phyloP scores from a whole-genome alignment of 2,888 invertebrate genomes.

The Drosophila testacea region DNA sequence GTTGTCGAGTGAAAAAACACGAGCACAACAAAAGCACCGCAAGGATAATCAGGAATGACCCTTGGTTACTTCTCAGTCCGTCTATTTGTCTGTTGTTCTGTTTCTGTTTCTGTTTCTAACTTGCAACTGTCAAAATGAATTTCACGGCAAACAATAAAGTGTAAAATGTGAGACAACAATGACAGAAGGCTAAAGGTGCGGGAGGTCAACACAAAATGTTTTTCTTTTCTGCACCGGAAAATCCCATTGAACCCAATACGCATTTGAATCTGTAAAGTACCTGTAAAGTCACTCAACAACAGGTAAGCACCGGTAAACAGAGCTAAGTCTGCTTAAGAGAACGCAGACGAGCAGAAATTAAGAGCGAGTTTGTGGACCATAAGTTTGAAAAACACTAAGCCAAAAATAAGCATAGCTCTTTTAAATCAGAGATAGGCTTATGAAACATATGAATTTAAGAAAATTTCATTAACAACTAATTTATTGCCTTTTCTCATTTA shows the following conservation, averaged over 20 bases:
- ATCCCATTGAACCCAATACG: slow-evolving; percentile 58
- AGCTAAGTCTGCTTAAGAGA: slow-evolving; percentile 4
- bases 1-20: slow-evolving; percentile 27
- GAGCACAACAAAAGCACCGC: slow-evolving; percentile 69
- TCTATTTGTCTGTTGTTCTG: slow-evolving; percentile 1
- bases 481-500: not conserved
- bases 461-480: not conserved
- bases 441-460: not conserved
- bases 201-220: slow-evolving; percentile 44
- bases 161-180: slow-evolving; percentile 48
- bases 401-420: not conserved
- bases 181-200: slow-evolving; percentile 40
- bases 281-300: slow-evolving; percentile 59
- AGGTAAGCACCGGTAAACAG: slow-evolving; percentile 42
- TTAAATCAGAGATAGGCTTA: not conserved
- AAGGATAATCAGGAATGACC: slow-evolving; percentile 68
- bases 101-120: slow-evolving; percentile 35
- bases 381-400: slow-evolving; percentile 1
- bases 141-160: slow-evolving; percentile 54
- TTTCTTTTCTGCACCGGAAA: slow-evolving; percentile 58
- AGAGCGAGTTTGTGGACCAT: slow-evolving; percentile 27
- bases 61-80: slow-evolving; percentile 12
- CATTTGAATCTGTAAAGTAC: slow-evolving; percentile 43
- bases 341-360: slow-evolving; percentile 13
- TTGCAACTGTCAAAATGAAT: slow-evolving; percentile 71